Conservation (phyloP, 2,797 vertebrate genomes). For the Danionella dracula region DNA sequence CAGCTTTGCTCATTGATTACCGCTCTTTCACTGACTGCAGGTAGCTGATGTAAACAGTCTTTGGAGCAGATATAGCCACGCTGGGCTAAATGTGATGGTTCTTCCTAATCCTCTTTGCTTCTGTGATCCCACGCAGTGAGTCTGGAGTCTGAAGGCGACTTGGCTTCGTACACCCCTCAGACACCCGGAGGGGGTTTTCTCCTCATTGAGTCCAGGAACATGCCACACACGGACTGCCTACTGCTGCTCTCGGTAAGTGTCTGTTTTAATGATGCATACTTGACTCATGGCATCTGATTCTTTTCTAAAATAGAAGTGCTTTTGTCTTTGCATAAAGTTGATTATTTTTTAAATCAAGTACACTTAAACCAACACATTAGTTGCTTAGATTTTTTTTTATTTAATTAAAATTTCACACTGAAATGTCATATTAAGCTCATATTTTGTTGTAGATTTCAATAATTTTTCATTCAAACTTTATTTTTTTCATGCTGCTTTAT, state of each 20-base stretch:
- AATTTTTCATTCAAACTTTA: no score
- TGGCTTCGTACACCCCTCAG: slow-evolving; percentile 8
- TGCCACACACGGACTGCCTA: slow-evolving; percentile 37
- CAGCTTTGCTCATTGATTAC: background rate
- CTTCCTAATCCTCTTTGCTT: slow-evolving; percentile 65
- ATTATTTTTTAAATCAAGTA: no score
- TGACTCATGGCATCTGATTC: no score
- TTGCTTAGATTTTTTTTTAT: no score
- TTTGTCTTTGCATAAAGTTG: no score
- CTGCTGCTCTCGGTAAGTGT: slow-evolving; percentile 56
- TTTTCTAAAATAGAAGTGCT: no score
- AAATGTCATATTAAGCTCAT: no score
- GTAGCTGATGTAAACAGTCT: slow-evolving; percentile 25
- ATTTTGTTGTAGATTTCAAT: no score
- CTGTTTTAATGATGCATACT: no score
- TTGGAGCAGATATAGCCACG: slow-evolving; percentile 54
- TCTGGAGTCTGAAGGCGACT: background rate
- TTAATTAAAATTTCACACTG: no score
- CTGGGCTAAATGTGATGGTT: slow-evolving; percentile 58
- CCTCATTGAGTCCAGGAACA: slow-evolving; percentile 31
- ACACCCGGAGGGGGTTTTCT: slow-evolving; percentile 42
- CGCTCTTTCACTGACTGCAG: slow-evolving; percentile 22
- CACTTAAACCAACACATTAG: no score
- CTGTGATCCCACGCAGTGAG: slow-evolving; percentile 34
- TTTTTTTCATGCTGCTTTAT: no score